These are phyloP conservation scores for Sapajus apella DNA, from an alignment of 2,113 vertebrate genomes.

Conservation along the genomic window DNA sequence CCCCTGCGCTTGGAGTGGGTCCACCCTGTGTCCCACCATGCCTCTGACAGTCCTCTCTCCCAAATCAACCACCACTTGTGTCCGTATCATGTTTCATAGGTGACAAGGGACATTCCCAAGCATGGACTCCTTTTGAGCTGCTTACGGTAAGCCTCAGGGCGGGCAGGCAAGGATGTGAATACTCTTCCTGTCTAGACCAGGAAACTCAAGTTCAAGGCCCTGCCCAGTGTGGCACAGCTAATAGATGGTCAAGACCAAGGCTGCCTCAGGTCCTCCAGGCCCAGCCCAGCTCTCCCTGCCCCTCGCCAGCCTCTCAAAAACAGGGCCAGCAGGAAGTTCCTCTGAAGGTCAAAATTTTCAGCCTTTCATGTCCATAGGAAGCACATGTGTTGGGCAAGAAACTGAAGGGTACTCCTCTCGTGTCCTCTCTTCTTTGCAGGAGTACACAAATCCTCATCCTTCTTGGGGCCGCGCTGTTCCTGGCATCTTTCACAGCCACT, in stretches of 20 bases:
- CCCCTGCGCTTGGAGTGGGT: neutral
- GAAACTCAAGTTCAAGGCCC: neutral
- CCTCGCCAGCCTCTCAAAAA: neutral
- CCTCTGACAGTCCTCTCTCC: neutral
- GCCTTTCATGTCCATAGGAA: neutral
- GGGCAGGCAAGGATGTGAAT: neutral
- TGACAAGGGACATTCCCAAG: neutral
- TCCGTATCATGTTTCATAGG: neutral
- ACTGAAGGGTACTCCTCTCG: rapidly evolving
- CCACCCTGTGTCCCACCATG: neutral
- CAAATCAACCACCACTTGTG: neutral
- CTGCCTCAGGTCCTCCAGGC: neutral
- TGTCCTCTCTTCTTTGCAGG: conserved; percentile 76
- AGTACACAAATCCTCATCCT: conserved; percentile 79
- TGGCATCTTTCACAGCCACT: conserved; percentile 78
- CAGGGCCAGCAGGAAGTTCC: neutral
- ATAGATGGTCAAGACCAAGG: neutral
- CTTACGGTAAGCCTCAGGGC: neutral
- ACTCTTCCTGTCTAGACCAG: neutral
- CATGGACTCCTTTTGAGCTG: neutral
- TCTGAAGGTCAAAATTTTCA: neutral
- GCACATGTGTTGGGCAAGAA: neutral
- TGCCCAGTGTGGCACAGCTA: rapidly evolving
- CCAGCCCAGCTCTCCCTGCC: neutral
- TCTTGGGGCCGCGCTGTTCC: conserved; percentile 80